Evolutionary conservation across 2,888 invertebrate species (phyloP).

Genomic region (Luperina nickerlii): DNA sequence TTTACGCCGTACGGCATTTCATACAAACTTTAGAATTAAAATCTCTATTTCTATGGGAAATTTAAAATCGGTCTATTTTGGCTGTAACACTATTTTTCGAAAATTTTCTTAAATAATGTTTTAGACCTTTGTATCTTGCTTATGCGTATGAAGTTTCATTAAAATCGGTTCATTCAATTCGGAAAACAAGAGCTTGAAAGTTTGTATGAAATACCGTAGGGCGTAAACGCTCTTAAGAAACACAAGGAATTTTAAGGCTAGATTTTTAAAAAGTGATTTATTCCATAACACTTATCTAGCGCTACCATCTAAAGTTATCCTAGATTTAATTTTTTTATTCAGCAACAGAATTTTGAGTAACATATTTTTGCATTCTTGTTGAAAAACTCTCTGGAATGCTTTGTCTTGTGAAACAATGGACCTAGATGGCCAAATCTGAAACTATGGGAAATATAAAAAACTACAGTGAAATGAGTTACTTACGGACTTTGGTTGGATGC

Average conservation of each 20-base stretch:
- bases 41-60: no score
- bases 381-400: conserved; percentile 13
- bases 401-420: conserved; percentile 17
- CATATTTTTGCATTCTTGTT: neutral
- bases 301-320: neutral
- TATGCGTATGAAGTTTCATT: no score
- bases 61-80: no score
- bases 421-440: neutral
- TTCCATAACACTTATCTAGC: neutral
- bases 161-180: no score
- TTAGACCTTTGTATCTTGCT: no score
- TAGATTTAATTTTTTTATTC: neutral
- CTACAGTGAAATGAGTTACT: neutral
- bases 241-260: neutral
- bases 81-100: no score
- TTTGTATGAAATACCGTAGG: no score
- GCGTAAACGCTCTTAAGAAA: no score
- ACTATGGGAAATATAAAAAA: conserved; percentile 5
- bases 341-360: neutral
- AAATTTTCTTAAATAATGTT: no score
- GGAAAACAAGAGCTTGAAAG: no score
- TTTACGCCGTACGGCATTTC: no score
- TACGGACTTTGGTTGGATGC: neutral
- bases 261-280: conserved; percentile 1
- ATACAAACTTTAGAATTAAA: no score